phyloP scores from a whole-genome alignment of 2,888 invertebrate genomes.

The Choreutis nemorana region DNA sequence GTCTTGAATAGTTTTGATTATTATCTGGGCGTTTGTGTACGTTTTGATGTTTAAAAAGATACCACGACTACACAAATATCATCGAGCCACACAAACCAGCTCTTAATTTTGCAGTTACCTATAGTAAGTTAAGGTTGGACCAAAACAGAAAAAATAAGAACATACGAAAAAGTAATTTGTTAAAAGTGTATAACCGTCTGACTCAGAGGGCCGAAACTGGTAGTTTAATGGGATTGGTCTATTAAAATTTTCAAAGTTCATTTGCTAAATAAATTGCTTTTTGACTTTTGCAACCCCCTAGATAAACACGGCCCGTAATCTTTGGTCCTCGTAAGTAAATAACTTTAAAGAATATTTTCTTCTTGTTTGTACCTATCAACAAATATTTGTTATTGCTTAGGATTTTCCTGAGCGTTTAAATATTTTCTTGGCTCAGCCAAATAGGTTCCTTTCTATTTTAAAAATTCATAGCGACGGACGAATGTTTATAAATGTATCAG shows the following conservation, averaged over 20 bases:
- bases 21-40: too few relatives aligned
- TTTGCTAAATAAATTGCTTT: conserved; percentile 57
- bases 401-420: conserved; percentile 7
- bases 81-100: too few relatives aligned
- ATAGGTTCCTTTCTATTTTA: too few relatives aligned
- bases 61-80: too few relatives aligned
- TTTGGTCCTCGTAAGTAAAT: conserved; percentile 36
- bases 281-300: conserved; percentile 48
- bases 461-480: too few relatives aligned
- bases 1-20: too few relatives aligned
- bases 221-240: conserved; percentile 32
- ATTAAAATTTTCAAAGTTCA: conserved; percentile 62
- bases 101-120: too few relatives aligned
- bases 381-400: conserved; percentile 11
- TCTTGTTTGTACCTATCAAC: conserved; percentile 12
- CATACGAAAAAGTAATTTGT: conserved; percentile 53
- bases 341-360: conserved; percentile 24
- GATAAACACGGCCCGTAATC: conserved; percentile 50
- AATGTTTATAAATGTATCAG: too few relatives aligned
- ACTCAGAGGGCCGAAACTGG: conserved; percentile 45
- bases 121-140: too few relatives aligned
- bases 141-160: too few relatives aligned
- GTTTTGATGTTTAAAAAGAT: too few relatives aligned
- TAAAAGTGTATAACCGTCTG: conserved; percentile 42
- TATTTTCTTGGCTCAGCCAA: too few relatives aligned